A percentile compares a stretch with the other conserved stretches of the same genome.
phyloP scores from a whole-genome alignment of 2,888 invertebrate species.

The Hedychridium roseum region DNA sequence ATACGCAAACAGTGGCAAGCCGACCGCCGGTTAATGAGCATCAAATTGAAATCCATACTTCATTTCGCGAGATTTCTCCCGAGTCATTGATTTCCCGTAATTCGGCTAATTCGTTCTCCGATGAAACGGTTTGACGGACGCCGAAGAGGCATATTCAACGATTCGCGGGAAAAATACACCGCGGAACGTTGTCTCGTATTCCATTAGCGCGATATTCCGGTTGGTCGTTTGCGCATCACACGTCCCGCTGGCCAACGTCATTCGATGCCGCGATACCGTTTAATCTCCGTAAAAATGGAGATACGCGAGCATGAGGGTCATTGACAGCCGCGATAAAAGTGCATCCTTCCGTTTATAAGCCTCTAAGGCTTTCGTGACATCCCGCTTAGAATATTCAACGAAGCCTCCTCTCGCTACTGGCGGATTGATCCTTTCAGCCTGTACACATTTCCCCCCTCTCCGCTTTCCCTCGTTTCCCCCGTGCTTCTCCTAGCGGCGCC shows the following conservation, averaged over 20 bases:
- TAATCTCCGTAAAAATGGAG: neutral
- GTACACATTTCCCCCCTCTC: neutral
- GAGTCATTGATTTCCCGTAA: too few species aligned
- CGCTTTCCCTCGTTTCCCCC: neutral
- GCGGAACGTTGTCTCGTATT: too few species aligned
- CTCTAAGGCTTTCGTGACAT: constrained; percentile 19
- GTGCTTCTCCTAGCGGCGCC: neutral
- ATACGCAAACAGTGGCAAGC: neutral
- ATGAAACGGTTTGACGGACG: too few species aligned
- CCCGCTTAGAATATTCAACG: constrained; percentile 30
- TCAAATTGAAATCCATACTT: too few species aligned
- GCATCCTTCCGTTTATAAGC: constrained; percentile 19
- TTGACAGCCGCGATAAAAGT: constrained; percentile 29
- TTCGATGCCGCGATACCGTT: too few species aligned
- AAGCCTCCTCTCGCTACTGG: constrained; percentile 19
- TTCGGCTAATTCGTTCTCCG: too few species aligned
- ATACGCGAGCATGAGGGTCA: neutral
- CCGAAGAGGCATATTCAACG: too few species aligned
- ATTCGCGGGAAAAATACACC: too few species aligned
- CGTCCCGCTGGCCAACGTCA: too few species aligned
- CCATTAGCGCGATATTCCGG: too few species aligned
- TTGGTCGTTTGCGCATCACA: too few species aligned
- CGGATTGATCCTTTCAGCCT: constrained; percentile 17
- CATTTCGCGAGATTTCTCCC: too few species aligned
- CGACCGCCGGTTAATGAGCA: neutral